Conservation (phyloP, 1,140 invertebrate species). For the Galendromus occidentalis region DNA sequence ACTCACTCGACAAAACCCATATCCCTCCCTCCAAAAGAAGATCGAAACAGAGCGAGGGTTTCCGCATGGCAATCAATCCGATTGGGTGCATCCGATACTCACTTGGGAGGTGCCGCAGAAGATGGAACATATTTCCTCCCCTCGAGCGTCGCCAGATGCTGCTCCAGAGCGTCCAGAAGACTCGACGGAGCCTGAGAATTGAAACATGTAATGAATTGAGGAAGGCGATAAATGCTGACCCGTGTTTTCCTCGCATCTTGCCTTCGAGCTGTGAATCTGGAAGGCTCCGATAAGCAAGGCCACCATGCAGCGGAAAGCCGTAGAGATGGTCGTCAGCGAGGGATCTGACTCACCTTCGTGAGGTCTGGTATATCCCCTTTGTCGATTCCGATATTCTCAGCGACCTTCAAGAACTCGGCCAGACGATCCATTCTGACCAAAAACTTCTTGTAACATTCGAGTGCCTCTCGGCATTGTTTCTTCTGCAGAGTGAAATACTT, state of each 20-base stretch:
- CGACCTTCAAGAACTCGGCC: conserved; percentile 91
- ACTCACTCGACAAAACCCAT: not conserved
- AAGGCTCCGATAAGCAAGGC: not conserved
- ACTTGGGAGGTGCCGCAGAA: conserved; percentile 60
- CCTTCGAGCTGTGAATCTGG: not conserved
- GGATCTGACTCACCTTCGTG: conserved; percentile 46
- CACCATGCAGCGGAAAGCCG: too few species aligned
- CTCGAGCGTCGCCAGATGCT: conserved; percentile 77
- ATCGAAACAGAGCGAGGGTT: too few species aligned
- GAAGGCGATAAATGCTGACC: not conserved
- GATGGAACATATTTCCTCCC: conserved; percentile 49
- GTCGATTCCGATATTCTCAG: conserved; percentile 94
- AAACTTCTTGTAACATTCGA: conserved; percentile 98
- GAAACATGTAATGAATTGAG: conserved; percentile 12
- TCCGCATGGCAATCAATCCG: too few species aligned
- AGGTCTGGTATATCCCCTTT: conserved; percentile 97
- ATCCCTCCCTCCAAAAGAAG: too few species aligned
- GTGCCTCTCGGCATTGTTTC: conserved; percentile 79
- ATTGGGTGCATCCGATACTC: conserved; percentile 18
- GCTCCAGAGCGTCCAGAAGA: conserved; percentile 85
- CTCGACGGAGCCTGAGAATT: conserved; percentile 69
- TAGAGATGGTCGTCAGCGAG: not conserved
- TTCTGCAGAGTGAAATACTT: conserved; percentile 99
- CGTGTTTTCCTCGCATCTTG: not conserved
- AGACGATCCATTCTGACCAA: conserved; percentile 95